Percentiles rank a stretch among this genome's conserved stretches.
Evolutionary conservation across 2,797 vertebrate genomes (phyloP).

Genomic region (Cossypha dichroa): DNA sequence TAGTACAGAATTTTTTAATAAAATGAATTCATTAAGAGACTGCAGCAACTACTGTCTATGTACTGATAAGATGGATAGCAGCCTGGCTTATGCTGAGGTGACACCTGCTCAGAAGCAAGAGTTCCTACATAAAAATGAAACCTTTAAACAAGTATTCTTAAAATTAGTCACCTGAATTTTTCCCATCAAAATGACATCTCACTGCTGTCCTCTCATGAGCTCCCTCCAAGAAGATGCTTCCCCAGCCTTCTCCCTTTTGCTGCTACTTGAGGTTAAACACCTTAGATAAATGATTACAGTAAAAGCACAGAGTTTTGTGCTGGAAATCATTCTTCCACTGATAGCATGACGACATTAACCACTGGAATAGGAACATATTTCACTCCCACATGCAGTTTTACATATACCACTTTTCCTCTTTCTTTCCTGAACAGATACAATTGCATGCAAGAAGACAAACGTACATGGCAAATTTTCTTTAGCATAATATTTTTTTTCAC

Average conservation of each 20-base stretch:
- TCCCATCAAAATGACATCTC: neutral
- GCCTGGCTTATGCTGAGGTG: neutral
- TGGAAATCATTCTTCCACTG: conserved; percentile 27
- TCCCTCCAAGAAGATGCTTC: neutral
- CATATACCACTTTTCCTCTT: neutral
- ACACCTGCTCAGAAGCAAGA: neutral
- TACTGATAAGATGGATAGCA: neutral
- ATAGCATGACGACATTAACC: neutral
- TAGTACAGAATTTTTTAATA: neutral
- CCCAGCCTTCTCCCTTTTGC: neutral
- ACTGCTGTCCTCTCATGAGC: accelerated
- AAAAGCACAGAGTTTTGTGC: neutral
- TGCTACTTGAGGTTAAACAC: neutral
- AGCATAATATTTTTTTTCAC: neutral
- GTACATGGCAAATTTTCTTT: neutral
- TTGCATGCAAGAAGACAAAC: neutral
- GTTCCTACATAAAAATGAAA: neutral
- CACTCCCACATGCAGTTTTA: neutral
- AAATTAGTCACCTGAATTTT: neutral
- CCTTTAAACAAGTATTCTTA: neutral
- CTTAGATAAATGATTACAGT: neutral
- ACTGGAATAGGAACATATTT: conserved; percentile 21
- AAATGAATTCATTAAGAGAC: neutral
- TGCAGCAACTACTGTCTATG: neutral
- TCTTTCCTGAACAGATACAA: neutral